These are phyloP conservation scores for Odontocolon sp. DNA, from an alignment of 2,888 invertebrate species.

Conservation along the genomic window DNA sequence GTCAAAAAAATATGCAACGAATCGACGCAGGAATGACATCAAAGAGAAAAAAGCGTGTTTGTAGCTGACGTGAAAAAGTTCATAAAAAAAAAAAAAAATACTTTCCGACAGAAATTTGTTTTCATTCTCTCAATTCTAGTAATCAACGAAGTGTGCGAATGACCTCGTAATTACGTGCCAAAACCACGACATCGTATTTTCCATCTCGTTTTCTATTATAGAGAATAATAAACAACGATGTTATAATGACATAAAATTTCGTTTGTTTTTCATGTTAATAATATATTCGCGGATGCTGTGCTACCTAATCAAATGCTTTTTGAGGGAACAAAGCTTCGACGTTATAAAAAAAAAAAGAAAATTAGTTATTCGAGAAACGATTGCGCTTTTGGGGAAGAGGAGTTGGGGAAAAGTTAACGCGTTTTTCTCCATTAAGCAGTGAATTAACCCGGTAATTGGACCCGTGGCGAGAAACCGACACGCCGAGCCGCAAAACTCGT, in stretches of 20 bases:
- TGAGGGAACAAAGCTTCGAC: no score
- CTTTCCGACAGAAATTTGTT: slow-evolving; percentile 16
- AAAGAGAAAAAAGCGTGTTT: not conserved
- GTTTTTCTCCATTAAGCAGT: slow-evolving; percentile 45
- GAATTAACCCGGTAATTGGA: slow-evolving; percentile 60
- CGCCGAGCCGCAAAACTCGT: slow-evolving; percentile 51
- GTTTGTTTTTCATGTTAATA: no score
- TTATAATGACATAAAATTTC: no score
- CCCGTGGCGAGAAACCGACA: slow-evolving; percentile 44
- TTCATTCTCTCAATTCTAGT: not conserved
- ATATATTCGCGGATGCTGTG: no score
- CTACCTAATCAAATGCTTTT: no score
- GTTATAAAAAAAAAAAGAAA: no score
- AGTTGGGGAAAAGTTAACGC: not conserved
- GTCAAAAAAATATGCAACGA: no score
- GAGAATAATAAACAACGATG: not conserved
- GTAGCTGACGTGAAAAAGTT: not conserved
- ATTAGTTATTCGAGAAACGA: no score
- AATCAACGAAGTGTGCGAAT: slow-evolving; percentile 3
- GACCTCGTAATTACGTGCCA: slow-evolving; percentile 25
- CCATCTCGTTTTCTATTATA: not conserved
- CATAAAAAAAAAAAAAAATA: not conserved
- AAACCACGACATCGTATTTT: slow-evolving; percentile 8
- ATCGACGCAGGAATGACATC: no score
- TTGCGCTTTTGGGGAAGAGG: not conserved